A percentile compares a stretch with the other conserved stretches of the same genome.
Conservation (phyloP, 2,113 vertebrate genomes). For the Zosterops lateralis region DNA sequence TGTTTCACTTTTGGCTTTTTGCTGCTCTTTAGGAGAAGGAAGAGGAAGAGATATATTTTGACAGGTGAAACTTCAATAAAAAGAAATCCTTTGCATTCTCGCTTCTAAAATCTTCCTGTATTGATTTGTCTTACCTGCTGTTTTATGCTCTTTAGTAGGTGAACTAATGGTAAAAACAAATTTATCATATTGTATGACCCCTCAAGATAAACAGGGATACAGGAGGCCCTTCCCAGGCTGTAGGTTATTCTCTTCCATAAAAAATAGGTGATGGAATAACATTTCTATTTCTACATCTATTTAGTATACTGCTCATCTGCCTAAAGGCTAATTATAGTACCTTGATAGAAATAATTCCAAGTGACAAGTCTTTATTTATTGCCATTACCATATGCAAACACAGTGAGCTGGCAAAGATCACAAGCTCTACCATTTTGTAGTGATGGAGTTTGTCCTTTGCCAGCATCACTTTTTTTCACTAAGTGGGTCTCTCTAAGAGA, state of each 20-base stretch:
- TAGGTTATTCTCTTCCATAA: background rate
- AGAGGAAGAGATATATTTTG: background rate
- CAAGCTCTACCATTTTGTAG: background rate
- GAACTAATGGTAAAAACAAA: background rate
- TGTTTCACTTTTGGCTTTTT: background rate
- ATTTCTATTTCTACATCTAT: background rate
- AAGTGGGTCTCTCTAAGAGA: background rate
- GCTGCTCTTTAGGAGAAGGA: background rate
- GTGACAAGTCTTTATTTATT: background rate
- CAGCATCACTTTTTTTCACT: background rate
- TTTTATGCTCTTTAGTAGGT: background rate
- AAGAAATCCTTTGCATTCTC: background rate
- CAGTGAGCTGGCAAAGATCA: background rate
- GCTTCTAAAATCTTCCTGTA: background rate
- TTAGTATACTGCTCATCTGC: background rate
- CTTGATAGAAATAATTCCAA: background rate
- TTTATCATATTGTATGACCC: background rate
- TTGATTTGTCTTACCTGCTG: background rate
- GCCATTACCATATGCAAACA: background rate
- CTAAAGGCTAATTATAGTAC: background rate
- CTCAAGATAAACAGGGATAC: background rate
- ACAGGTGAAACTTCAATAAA: background rate
- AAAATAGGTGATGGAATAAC: background rate
- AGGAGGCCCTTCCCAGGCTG: background rate
- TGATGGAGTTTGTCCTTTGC: background rate